Conservation (phyloP, 2,888 invertebrate species). For the Drosophila kambysellisi region DNA sequence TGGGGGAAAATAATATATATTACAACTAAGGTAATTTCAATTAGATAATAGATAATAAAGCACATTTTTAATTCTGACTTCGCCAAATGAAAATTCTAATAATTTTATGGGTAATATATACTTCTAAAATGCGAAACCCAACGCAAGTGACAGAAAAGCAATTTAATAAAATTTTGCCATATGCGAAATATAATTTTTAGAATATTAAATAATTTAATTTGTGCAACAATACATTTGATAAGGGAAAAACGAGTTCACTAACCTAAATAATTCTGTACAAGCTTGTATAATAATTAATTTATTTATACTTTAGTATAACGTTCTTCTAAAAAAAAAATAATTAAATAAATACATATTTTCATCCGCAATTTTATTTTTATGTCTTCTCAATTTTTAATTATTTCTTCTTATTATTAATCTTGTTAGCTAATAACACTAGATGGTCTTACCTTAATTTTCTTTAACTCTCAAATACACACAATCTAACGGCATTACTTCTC, state of each 20-base stretch:
- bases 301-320: too few relatives aligned
- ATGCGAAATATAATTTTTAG: background rate
- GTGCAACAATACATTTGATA: background rate
- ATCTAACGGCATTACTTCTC: constrained; percentile 60
- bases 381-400: too few relatives aligned
- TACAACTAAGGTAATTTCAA: background rate
- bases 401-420: background rate
- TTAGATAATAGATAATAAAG: background rate
- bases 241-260: background rate
- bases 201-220: background rate
- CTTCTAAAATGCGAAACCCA: background rate
- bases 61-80: background rate
- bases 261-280: background rate
- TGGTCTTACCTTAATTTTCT: background rate
- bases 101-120: background rate
- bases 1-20: background rate
- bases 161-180: background rate
- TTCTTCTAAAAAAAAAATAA: too few relatives aligned
- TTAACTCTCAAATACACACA: background rate
- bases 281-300: background rate
- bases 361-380: fast-evolving
- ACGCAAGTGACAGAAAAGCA: background rate
- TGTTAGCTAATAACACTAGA: background rate
- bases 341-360: background rate
- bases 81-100: background rate